Conservation (phyloP, 64 coral and sea anemone genomes). For the Pocillopora verrucosa region DNA sequence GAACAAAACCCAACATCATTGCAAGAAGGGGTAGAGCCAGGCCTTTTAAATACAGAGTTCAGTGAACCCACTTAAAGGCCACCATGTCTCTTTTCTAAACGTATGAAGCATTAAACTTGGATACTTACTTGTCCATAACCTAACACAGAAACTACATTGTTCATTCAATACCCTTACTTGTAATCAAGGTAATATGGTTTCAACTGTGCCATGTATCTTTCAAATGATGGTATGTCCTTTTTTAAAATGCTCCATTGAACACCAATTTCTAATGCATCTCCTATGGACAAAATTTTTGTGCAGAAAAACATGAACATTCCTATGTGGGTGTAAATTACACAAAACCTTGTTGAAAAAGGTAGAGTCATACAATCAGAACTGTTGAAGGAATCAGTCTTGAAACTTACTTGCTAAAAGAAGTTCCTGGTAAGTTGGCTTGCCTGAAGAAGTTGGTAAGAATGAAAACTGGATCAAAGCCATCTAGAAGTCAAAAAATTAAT, state of each 20-base stretch:
- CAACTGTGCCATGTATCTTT: constrained; percentile 98
- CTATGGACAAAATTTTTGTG: constrained; percentile 15
- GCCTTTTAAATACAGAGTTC: too few species aligned
- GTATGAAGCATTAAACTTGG: too few species aligned
- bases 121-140: too few species aligned
- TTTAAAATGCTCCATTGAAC: constrained; percentile 98
- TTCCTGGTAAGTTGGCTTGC: constrained; percentile 78
- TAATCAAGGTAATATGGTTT: constrained; percentile 99
- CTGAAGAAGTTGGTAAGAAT: constrained; percentile 82
- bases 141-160: background rate
- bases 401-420: constrained; percentile 90
- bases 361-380: background rate
- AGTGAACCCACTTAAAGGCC: too few species aligned
- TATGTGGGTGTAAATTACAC: too few species aligned
- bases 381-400: background rate
- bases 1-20: too few species aligned
- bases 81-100: too few species aligned
- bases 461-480: constrained; percentile 90
- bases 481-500: constrained; percentile 26
- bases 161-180: constrained; percentile 19
- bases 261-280: constrained; percentile 98
- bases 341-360: too few species aligned
- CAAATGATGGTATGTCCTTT: constrained; percentile 97
- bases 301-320: background rate
- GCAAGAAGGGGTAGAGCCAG: too few species aligned